phyloP scores from a whole-genome alignment of 2,888 invertebrate genomes.

The Nymphalis polychloros region DNA sequence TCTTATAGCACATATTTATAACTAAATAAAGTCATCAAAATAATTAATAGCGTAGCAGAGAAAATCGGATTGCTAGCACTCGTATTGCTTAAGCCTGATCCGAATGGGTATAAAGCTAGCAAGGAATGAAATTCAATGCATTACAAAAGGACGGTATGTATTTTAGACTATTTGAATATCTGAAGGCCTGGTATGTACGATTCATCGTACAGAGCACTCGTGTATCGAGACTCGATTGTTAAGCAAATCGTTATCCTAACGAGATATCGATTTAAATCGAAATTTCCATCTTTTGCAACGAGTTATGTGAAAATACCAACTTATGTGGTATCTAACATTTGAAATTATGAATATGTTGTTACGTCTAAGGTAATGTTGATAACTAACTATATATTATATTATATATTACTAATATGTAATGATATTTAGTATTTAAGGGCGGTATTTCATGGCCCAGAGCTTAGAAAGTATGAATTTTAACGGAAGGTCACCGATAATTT shows the following conservation, averaged over 20 bases:
- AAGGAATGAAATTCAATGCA: conserved; percentile 21
- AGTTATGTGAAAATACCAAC: no score
- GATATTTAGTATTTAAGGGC: no score
- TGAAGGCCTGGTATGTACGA: conserved; percentile 2
- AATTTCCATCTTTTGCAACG: background rate
- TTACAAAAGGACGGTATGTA: conserved; percentile 21
- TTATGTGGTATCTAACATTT: background rate
- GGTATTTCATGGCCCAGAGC: no score
- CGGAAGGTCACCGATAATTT: no score
- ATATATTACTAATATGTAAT: no score
- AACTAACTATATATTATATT: no score
- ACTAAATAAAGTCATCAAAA: no score
- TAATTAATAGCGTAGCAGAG: no score
- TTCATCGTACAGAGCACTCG: conserved; percentile 4
- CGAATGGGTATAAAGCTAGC: conserved; percentile 13
- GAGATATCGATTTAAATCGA: background rate
- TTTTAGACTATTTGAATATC: conserved; percentile 23
- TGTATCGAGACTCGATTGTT: conserved; percentile 7
- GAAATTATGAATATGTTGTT: background rate
- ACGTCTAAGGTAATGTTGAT: background rate
- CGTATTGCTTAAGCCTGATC: conserved; percentile 39
- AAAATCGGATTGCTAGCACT: background rate
- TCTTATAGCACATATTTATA: no score
- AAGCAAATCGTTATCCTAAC: background rate
- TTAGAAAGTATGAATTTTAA: no score